Base-by-base conservation (phyloP, 2,797 vertebrate genomes). In the Rhynchotus rufescens region DNA sequence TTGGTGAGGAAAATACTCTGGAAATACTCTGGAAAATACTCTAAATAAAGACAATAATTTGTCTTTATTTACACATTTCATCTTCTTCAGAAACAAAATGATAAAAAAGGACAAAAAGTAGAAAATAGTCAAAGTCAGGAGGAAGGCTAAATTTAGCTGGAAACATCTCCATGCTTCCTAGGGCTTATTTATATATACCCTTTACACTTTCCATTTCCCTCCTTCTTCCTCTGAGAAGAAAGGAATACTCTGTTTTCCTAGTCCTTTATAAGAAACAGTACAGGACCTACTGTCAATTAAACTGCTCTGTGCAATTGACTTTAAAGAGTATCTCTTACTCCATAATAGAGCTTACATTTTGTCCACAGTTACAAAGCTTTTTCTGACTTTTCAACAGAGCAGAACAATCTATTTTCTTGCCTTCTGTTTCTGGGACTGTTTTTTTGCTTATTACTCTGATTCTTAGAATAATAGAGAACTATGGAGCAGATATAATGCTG, bases 221-320 rank as follows among this genome's bases (percentile, higher is more conserved):
- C 13, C 1, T 74, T 67, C 71, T 25, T 91, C 71, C 62, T 86
- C 15, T 36, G 49, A 51, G 62, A 49, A 45, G 61, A 64, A 65
- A 60, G 60, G 62, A 92, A 21, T 15, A 61, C 17, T 66, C 42
- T 36, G 40, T 82, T 92, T 87, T 83, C 93, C 49, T 44, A 65
- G 71, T 59, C 42, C 14, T 4, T 1, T 0, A 62, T 79, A 64
- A 93, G 79, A 83, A 91, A 68, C 10, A 77, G 44, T 82, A 42
- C 36, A 42, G 45, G 54, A 90, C 86, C 86, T 80, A 82, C 64
- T 81, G 30, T 54, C 78, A 96, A 79, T 96, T 95, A 95, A 92
- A 68, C 47, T 83, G 60, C 72, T 91, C 69, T 79, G 49, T 86
- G 32, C 30, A n/a, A 88, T 32, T 85, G 57, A 86, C 79, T 88